Base-by-base conservation (phyloP, 2,888 invertebrate genomes). In the Lasioglossum marginatum region DNA sequence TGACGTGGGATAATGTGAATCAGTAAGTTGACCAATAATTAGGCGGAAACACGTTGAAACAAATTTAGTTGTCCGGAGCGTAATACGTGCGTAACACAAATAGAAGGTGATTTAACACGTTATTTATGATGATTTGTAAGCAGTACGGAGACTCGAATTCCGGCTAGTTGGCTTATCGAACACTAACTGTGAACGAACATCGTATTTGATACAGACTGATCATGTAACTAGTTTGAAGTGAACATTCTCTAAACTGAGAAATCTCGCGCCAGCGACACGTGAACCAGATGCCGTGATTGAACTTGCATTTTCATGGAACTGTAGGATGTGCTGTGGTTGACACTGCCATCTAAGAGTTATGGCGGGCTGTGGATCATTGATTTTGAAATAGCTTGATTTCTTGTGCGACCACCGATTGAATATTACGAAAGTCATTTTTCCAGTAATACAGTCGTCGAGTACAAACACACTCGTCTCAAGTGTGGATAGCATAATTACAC, bases 201-300 rank as follows among this genome's bases (percentile, higher is more conserved):
- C 66, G 71, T 87, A 89, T 43, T 79, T 84, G 70, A 80, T 83
- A 80, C 86, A 87, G 88, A 91, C 82, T 89, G 89, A 91, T 74
- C 76, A 48, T 85, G 84, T 81, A 79, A 82, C 73, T 43, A 77
- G 77, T 74, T 84, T 70, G 75, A 45, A 70, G 66, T 83, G 23
- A 78, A 79, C 68, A 48, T 77, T 77, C 19, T 71, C 71, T 74
- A 34, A n/a, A 16, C 37, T 43, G 43, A 57, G 71, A 45, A 73
- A 76, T 72, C 37, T 77, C 72, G 70, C 80, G 82, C 52, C 48
- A 71, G 71, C 83, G 68, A 79, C 37, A 75, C n/a, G 40, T 48
- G 66, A 63, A 72, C 48, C 60, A 48, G n/a, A 82, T 57, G 23
- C 72, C 48, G n/a, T 84, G 60, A 27, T 78, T 70, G 48, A 81